Conservation (phyloP, 2,888 invertebrate species). For the Nebria brevicollis region DNA sequence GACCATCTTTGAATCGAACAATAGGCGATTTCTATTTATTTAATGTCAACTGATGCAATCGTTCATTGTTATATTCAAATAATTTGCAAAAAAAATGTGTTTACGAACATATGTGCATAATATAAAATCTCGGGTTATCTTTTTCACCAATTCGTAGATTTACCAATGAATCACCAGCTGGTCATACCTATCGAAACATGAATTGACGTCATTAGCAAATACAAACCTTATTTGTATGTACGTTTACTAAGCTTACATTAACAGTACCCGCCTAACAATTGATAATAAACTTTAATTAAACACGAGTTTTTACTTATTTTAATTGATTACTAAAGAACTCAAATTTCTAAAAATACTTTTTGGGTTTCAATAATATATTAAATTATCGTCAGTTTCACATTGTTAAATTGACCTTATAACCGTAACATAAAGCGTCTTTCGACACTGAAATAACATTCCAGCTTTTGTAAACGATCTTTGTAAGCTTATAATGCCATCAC, state of each 20-base stretch:
- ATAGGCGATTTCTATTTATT: no score
- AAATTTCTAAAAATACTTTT: not conserved
- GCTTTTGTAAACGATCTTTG: slow-evolving; percentile 13
- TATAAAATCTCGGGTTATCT: no score
- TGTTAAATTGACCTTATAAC: slow-evolving; percentile 18
- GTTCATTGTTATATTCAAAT: no score
- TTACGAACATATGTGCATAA: no score
- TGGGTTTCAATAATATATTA: not conserved
- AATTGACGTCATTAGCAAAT: not conserved
- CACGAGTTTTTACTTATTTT: no score
- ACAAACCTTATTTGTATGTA: not conserved
- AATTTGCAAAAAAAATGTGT: no score
- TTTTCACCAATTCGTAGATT: not conserved
- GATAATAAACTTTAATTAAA: no score
- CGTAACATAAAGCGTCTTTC: slow-evolving; percentile 18
- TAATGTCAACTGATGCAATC: no score
- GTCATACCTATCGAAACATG: not conserved
- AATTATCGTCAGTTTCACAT: not conserved
- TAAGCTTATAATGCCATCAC: slow-evolving; percentile 8
- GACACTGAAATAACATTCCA: not conserved
- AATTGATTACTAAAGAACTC: no score
- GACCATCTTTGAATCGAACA: no score
- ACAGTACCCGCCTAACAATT: no score
- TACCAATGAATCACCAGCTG: not conserved
- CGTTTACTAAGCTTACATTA: no score